A percentile compares a stretch with the other conserved stretches of the same genome.
These are phyloP conservation scores for Phaedon cochleariae DNA, from an alignment of 2,888 invertebrate species.

Conservation along the genomic window DNA sequence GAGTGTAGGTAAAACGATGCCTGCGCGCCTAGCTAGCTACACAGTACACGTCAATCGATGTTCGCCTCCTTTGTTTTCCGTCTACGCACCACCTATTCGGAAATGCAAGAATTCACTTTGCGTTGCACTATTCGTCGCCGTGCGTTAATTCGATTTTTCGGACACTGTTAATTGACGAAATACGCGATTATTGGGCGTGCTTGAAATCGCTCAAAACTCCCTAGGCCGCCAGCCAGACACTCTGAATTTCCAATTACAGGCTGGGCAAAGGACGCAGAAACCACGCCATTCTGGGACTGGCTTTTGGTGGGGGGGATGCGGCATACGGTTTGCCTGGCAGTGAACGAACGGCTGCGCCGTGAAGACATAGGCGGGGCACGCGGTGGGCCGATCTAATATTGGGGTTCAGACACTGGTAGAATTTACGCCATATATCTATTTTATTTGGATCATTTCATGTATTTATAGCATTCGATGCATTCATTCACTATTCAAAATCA, in stretches of 20 bases:
- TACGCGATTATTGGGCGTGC: constrained; percentile 44
- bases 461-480: too few species aligned
- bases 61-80: constrained; percentile 29
- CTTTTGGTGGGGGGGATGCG: constrained; percentile 52
- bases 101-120: constrained; percentile 21
- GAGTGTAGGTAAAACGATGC: too few species aligned
- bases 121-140: constrained; percentile 24
- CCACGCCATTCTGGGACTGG: constrained; percentile 62
- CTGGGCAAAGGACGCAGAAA: constrained; percentile 61
- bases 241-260: constrained; percentile 54
- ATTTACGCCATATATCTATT: too few species aligned
- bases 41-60: constrained; percentile 43
- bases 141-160: constrained; percentile 21
- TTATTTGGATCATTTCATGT: too few species aligned
- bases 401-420: too few species aligned
- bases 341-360: constrained; percentile 43
- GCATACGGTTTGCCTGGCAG: constrained; percentile 42
- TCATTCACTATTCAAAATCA: too few species aligned
- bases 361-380: constrained; percentile 40
- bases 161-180: constrained; percentile 40
- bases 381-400: neutral
- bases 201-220: constrained; percentile 43
- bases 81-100: constrained; percentile 12
- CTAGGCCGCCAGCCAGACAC: constrained; percentile 33
- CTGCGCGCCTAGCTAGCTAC: constrained; percentile 38